These are phyloP conservation scores for Drosophila tsacasi DNA, from an alignment of 1,140 invertebrate genomes.

Conservation along the genomic window DNA sequence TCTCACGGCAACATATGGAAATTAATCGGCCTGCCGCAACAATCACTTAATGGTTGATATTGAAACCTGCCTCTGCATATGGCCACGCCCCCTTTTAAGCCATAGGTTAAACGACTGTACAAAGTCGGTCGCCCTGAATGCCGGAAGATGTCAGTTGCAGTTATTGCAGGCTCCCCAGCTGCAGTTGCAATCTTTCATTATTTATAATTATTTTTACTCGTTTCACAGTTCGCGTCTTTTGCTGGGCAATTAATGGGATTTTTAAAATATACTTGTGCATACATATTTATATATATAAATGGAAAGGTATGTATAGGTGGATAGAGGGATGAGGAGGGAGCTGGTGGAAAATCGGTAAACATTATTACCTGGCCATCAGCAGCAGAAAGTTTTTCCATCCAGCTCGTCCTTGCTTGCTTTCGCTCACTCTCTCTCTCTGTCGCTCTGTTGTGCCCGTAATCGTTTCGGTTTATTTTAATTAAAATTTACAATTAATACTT, in stretches of 20 bases:
- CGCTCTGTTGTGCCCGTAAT: constrained; percentile 44
- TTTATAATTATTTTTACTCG: constrained; percentile 59
- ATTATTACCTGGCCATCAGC: constrained; percentile 71
- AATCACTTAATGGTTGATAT: constrained; percentile 41
- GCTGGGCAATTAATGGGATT: constrained; percentile 56
- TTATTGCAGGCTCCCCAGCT: constrained; percentile 21
- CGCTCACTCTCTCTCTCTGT: no score
- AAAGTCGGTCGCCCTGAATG: constrained; percentile 22
- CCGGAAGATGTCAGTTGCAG: constrained; percentile 31
- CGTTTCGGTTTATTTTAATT: constrained; percentile 81
- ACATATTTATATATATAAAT: constrained; percentile 2
- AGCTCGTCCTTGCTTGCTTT: background rate
- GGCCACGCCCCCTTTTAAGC: constrained; percentile 11
- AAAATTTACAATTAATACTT: constrained; percentile 84
- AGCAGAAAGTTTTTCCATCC: constrained; percentile 31
- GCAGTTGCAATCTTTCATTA: constrained; percentile 53
- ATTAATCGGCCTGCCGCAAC: constrained; percentile 39
- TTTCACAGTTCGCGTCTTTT: constrained; percentile 34
- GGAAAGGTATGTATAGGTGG: background rate
- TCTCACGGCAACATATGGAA: constrained; percentile 11
- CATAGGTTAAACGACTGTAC: constrained; percentile 40
- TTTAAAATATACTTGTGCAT: constrained; percentile 9
- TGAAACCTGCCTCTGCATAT: background rate
- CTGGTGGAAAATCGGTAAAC: constrained; percentile 56
- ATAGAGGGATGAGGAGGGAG: background rate